These are phyloP conservation scores for Tenthredo scrophulariae DNA, from an alignment of 2,888 invertebrate genomes.

Conservation along the genomic window DNA sequence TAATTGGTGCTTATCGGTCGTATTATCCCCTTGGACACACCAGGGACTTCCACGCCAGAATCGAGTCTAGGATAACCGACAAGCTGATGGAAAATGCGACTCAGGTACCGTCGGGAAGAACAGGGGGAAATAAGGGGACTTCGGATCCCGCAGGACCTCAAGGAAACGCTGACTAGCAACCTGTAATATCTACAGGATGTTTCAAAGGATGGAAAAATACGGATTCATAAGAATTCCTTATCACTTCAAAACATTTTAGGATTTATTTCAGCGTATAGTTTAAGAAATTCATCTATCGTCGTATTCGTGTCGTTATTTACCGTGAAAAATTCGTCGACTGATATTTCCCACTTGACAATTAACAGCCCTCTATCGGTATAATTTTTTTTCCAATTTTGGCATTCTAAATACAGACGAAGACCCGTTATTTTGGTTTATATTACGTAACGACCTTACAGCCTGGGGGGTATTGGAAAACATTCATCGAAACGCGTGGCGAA, in stretches of 20 bases:
- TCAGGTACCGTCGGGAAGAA: slow-evolving; percentile 43
- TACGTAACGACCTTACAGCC: background rate
- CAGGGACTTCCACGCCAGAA: slow-evolving; percentile 35
- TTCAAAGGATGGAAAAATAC: background rate
- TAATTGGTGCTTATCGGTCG: slow-evolving; percentile 73
- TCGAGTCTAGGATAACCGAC: slow-evolving; percentile 23
- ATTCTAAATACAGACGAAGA: background rate
- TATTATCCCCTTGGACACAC: slow-evolving; percentile 52
- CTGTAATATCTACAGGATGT: slow-evolving; percentile 17
- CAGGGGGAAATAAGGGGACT: slow-evolving; percentile 55
- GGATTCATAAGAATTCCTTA: background rate
- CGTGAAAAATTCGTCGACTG: background rate
- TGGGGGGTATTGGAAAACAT: background rate
- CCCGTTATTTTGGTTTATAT: background rate
- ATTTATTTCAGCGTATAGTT: background rate
- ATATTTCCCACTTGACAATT: background rate
- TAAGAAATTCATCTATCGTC: background rate
- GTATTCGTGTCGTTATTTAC: background rate
- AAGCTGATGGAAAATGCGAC: slow-evolving; percentile 49
- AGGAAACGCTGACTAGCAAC: slow-evolving; percentile 22
- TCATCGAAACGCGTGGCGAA: background rate
- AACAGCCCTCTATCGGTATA: background rate
- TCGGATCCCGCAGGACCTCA: slow-evolving; percentile 34
- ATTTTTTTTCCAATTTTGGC: background rate
- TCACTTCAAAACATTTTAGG: background rate